A percentile compares a stretch with the other conserved stretches of the same genome.
Conservation (phyloP, 2,888 invertebrate species). For the Hypselothyrea guttata region DNA sequence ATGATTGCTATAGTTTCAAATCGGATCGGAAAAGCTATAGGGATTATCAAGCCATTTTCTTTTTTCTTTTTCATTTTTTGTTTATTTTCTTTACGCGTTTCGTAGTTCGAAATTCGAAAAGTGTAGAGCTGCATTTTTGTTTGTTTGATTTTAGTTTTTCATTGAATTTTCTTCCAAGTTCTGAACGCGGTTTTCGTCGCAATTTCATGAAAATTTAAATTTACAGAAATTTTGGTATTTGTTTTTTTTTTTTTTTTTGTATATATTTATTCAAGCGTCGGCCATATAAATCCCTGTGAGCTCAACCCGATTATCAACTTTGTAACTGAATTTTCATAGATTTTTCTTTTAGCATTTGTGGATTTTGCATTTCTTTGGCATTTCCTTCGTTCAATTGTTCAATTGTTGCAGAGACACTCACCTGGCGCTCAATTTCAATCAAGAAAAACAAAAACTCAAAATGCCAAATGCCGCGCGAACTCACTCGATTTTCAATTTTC, state of each 20-base stretch:
- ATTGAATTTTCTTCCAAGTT: background rate
- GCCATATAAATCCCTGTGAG: slow-evolving; percentile 83
- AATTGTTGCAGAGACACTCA: slow-evolving; percentile 76
- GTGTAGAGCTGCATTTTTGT: slow-evolving; percentile 25
- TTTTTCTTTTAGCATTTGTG: slow-evolving; percentile 59
- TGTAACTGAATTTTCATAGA: slow-evolving; percentile 44
- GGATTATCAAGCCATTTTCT: slow-evolving; percentile 83
- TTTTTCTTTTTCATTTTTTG: no score
- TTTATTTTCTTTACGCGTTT: slow-evolving; percentile 45
- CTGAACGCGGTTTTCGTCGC: slow-evolving; percentile 31
- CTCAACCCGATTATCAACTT: slow-evolving; percentile 82
- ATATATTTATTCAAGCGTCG: slow-evolving; percentile 73
- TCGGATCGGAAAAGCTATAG: slow-evolving; percentile 83
- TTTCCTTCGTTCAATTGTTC: slow-evolving; percentile 67
- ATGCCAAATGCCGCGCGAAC: slow-evolving; percentile 44
- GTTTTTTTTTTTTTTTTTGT: slow-evolving; percentile 6
- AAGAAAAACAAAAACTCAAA: slow-evolving; percentile 21
- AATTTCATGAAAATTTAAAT: slow-evolving; percentile 13
- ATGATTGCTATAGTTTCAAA: slow-evolving; percentile 78
- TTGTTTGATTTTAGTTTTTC: slow-evolving; percentile 10
- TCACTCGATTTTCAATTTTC: slow-evolving; percentile 19
- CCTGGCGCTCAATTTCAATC: slow-evolving; percentile 61
- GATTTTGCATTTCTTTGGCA: slow-evolving; percentile 79
- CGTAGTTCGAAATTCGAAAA: slow-evolving; percentile 66
- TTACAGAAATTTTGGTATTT: no score